These are phyloP conservation scores for Calonectris borealis DNA, from an alignment of 2,113 vertebrate genomes.

Conservation along the genomic window DNA sequence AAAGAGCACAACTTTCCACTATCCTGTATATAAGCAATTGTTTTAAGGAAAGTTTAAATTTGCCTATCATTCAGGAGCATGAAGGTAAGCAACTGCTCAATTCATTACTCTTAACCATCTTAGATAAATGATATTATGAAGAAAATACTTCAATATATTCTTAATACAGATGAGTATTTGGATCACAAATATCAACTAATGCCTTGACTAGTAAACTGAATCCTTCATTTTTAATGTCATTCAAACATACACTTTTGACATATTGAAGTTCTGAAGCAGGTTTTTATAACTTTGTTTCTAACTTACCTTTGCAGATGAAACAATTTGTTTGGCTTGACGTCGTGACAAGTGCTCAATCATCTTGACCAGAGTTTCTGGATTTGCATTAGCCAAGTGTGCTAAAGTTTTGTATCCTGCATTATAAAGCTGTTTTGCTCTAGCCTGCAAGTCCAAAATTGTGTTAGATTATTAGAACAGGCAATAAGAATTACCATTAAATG, in stretches of 20 bases:
- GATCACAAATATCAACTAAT: not conserved
- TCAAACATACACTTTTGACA: not conserved
- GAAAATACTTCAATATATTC: not conserved
- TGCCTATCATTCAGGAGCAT: not conserved
- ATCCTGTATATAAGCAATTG: not conserved
- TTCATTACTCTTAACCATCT: not conserved
- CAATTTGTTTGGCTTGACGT: slow-evolving; percentile 85
- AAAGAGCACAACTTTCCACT: not conserved
- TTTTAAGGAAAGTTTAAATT: not conserved
- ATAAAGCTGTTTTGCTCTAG: slow-evolving; percentile 91
- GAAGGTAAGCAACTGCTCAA: not conserved
- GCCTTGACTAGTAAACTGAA: not conserved
- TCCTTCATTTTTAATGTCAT: not conserved
- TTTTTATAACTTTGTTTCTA: not conserved
- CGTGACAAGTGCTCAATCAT: slow-evolving; percentile 81
- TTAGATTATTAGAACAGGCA: not conserved
- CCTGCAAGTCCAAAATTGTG: slow-evolving; percentile 67
- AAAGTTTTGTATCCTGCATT: slow-evolving; percentile 87
- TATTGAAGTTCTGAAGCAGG: not conserved
- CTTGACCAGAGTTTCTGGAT: slow-evolving; percentile 78
- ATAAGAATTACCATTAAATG: not conserved
- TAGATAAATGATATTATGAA: not conserved
- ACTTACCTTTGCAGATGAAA: slow-evolving; percentile 91
- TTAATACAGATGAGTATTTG: not conserved
- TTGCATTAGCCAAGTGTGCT: slow-evolving; percentile 86